phyloP scores from a whole-genome alignment of 2,113 vertebrate genomes.

The Cavia porcellus region DNA sequence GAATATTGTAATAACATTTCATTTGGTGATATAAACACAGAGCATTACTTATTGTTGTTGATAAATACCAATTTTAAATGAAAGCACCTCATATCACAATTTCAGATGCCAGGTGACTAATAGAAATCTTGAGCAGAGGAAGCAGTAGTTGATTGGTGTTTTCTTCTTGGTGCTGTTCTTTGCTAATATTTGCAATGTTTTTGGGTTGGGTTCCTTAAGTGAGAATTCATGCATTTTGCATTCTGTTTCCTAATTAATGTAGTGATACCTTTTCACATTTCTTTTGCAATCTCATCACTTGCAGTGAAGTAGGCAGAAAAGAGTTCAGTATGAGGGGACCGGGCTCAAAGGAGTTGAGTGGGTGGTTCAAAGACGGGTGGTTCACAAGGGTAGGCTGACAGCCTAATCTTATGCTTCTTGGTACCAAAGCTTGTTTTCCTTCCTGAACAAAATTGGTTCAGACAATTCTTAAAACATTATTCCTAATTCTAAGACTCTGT shows the following conservation, averaged over 20 bases:
- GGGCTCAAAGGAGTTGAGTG: neutral
- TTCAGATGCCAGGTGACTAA: neutral
- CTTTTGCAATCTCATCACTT: neutral
- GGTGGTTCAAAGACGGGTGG: neutral
- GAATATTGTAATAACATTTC: neutral
- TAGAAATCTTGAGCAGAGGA: neutral
- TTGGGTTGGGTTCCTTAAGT: neutral
- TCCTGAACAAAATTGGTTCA: neutral
- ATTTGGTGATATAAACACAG: neutral
- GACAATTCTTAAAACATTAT: neutral
- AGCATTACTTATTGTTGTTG: neutral
- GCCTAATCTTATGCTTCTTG: rapidly evolving
- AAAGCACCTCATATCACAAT: neutral
- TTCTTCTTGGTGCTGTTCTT: neutral
- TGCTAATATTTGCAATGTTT: neutral
- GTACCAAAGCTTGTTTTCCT: neutral
- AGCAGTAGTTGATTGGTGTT: neutral
- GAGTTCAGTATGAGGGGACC: neutral
- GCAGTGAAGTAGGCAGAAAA: neutral
- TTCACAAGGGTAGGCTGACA: neutral
- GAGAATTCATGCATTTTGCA: neutral
- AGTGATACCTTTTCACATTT: neutral
- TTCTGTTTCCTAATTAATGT: neutral
- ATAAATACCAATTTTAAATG: neutral
- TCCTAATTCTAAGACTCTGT: neutral